Percentiles rank a stretch among this genome's conserved stretches.
Evolutionary conservation across 2,888 invertebrate species (phyloP).

Genomic region (Coelinius sp.): DNA sequence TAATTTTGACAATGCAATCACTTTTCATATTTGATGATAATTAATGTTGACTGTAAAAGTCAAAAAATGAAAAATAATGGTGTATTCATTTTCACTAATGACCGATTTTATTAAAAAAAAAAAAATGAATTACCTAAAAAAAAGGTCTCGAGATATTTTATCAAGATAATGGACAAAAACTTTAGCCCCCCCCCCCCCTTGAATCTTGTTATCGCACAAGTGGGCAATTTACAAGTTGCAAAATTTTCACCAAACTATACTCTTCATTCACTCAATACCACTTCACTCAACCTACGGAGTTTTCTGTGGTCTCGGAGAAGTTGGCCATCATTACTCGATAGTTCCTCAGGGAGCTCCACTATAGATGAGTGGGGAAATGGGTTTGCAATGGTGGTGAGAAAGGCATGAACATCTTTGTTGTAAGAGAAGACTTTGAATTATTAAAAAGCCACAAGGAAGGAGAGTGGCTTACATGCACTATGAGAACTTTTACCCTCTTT

Average conservation of each 20-base stretch:
- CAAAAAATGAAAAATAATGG: too few relatives aligned
- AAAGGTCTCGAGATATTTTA: too few relatives aligned
- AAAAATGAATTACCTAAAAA: too few relatives aligned
- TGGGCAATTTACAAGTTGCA: slow-evolving; percentile 38
- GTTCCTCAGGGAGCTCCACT: slow-evolving; percentile 17
- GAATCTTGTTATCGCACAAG: slow-evolving; percentile 27
- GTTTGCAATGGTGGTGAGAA: neutral
- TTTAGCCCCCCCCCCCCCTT: neutral
- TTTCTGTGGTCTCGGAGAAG: slow-evolving; percentile 20
- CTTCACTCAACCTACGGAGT: slow-evolving; percentile 13
- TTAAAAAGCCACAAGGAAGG: slow-evolving; percentile 20
- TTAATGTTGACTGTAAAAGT: too few relatives aligned
- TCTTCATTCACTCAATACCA: neutral
- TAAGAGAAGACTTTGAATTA: slow-evolving; percentile 28
- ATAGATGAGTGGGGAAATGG: slow-evolving; percentile 1
- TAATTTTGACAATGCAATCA: too few relatives aligned
- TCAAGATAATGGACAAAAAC: neutral
- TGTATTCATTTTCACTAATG: too few relatives aligned
- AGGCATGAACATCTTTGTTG: neutral
- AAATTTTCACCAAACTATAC: slow-evolving; percentile 24
- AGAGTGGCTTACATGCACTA: slow-evolving; percentile 14
- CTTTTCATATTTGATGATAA: too few relatives aligned
- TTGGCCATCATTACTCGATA: slow-evolving; percentile 38
- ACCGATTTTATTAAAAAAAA: too few relatives aligned
- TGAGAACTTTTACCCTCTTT: slow-evolving; percentile 9